Evolutionary conservation across 2,113 vertebrate genomes (phyloP), one percentile per base, ranked within the genome.

Genomic region (Gyps fulvus): DNA sequence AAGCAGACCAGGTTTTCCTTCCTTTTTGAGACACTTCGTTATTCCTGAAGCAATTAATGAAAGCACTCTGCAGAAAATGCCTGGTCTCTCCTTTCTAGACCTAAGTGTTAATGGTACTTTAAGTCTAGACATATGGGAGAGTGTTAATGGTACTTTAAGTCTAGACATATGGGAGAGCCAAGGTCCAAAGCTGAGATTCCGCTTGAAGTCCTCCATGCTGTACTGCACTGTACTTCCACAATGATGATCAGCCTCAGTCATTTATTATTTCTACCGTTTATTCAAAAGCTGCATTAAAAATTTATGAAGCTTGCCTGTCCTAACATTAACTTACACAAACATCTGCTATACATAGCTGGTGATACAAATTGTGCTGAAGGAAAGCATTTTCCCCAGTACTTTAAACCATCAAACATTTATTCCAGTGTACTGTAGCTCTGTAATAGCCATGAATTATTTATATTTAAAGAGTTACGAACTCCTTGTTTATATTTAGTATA

Each of bases 401-500:
- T 93, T 32, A 55, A 89, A 40, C 42, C 55, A 95, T 82, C 72
- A 93, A 94, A 92, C 55, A 91, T 84, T 95, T 93, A 94, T 94
- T 84, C 27, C 83, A 61, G 36, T 11, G 25, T 27, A 32, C 57
- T 54, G 40, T 1, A 76, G 81, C 77, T 89, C 85, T n/a, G 5
- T 32, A 80, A 85, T 11, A 73, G 42, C 27, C 40, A 71, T 92
- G 21, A 82, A 90, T 74, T 82, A 94, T 90, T 92, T 77, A 83
- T 63, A 36, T 40, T 83, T 10, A 52, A 38, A 38, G 54, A 83
- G 47, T 62, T 67, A 89, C 6, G 0, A 74, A 71, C 49, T 55
- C 38, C 19, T 50, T 69, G 76, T 69, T 82, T 50, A 61, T 16
- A 59, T 43, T 89, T 61, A 65, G 25, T 9, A 73, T 73, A 82